These are phyloP conservation scores for Eupithecia vulgata DNA, from an alignment of 2,888 invertebrate species.

Conservation along the genomic window DNA sequence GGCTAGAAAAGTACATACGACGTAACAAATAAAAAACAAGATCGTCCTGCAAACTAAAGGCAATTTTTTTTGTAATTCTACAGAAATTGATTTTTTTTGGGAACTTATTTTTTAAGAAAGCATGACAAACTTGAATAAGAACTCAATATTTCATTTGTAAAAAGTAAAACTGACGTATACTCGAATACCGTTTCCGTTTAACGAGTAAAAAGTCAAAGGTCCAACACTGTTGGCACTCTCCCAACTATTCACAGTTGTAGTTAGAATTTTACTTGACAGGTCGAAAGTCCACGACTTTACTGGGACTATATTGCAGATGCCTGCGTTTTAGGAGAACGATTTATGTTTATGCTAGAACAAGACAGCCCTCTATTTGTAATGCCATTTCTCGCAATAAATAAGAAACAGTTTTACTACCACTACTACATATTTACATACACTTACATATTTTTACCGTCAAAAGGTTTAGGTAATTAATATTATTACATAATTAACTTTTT, in stretches of 20 bases:
- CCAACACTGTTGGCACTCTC: constrained; percentile 3
- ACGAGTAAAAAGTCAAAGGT: constrained; percentile 1
- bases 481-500: too few species aligned
- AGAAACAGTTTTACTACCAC: neutral
- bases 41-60: too few species aligned
- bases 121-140: too few species aligned
- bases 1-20: too few species aligned
- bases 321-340: constrained; percentile 5
- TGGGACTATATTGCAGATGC: neutral
- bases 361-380: neutral
- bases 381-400: neutral
- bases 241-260: constrained; percentile 9
- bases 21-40: too few species aligned
- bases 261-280: constrained; percentile 13
- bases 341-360: neutral
- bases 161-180: neutral
- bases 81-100: too few species aligned
- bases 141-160: neutral
- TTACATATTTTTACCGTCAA: too few species aligned
- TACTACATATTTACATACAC: too few species aligned
- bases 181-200: neutral
- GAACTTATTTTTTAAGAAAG: too few species aligned
- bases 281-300: constrained; percentile 9
- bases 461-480: too few species aligned
- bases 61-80: too few species aligned